Base-by-base conservation (phyloP, 2,888 invertebrate genomes). In the Oligia strigilis region DNA sequence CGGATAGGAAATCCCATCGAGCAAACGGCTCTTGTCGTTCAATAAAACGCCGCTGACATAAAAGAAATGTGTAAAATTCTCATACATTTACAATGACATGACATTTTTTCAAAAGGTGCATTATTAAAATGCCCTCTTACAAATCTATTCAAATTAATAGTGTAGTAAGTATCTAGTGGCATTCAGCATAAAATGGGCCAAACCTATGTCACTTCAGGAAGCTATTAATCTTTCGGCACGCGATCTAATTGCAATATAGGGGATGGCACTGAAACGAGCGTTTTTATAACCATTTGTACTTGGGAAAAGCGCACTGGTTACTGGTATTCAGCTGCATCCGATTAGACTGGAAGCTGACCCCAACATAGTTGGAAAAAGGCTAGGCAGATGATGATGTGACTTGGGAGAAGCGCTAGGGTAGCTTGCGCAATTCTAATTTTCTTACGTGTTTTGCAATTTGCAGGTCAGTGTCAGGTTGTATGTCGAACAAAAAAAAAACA, bases 171-270 rank as follows among this genome's bases (percentile, higher is more conserved):
- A 74, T 76, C 58, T 58, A 83, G 79, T 81, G 85, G 84, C 77
- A 85, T 89, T 87, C 81, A 84, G 79, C 82, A 87, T 81, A 84
- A 89, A 86, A 89, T 84, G 80, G 87, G 87, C 78, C 82, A 88
- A 82, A 86, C 87, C 88, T 89, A 84, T 89, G 90, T 91, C 90
- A 86, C 90, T 87, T 87, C 87, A 85, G 82, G 80, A 88, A 80
- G 60, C 83, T 90, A 91, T 92, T 91, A 92, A 91, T 92, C 90
- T 91, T 89, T 74, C 76, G 80, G 84, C 90, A 91, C 90, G 91
- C 91, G 87, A 90, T 88, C 82, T 85, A 85, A 90, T 90, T 90
- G 88, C 89, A 85, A 89, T 91, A 87, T 89, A 80, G 78, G 87
- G 84, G 78, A 78, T 75, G 81, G 82, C 84, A 40, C 64, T 79